Conservation (phyloP, 1,140 invertebrate species). For the Tenebrio molitor region DNA sequence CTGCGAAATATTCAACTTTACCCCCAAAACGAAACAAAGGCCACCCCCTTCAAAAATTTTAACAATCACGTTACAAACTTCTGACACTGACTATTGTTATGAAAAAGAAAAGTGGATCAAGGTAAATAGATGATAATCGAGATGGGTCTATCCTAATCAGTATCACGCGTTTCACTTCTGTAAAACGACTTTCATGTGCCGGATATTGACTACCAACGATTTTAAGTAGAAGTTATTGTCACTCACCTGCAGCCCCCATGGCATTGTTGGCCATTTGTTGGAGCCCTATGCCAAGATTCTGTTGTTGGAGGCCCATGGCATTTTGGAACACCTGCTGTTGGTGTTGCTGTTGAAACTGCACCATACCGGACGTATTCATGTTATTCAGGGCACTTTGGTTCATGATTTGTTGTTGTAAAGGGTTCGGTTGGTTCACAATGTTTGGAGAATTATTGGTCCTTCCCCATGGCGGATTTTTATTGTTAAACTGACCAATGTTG, state of each 20-base stretch:
- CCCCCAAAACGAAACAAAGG: background rate
- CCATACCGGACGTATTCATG: conserved; percentile 71
- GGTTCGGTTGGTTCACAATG: conserved; percentile 67
- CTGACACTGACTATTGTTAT: too few species aligned
- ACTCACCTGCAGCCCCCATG: conserved; percentile 58
- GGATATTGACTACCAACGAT: too few species aligned
- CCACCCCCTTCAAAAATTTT: too few species aligned
- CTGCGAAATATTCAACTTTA: background rate
- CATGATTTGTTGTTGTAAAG: conserved; percentile 72
- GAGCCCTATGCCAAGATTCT: conserved; percentile 62
- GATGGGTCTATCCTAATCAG: too few species aligned
- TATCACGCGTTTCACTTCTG: too few species aligned
- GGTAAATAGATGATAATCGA: too few species aligned
- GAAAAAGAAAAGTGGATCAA: too few species aligned
- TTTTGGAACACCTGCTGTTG: conserved; percentile 74
- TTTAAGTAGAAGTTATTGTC: too few species aligned
- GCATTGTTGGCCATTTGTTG: conserved; percentile 64
- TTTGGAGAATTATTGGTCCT: conserved; percentile 64
- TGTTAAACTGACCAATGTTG: conserved; percentile 47
- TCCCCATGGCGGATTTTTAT: conserved; percentile 74
- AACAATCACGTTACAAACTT: too few species aligned
- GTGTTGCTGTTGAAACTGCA: conserved; percentile 74
- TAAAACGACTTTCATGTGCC: too few species aligned
- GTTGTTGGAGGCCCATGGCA: conserved; percentile 70
- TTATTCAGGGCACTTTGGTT: conserved; percentile 69